phyloP scores from a whole-genome alignment of 1,140 invertebrate genomes.

The Heliconius congener region DNA sequence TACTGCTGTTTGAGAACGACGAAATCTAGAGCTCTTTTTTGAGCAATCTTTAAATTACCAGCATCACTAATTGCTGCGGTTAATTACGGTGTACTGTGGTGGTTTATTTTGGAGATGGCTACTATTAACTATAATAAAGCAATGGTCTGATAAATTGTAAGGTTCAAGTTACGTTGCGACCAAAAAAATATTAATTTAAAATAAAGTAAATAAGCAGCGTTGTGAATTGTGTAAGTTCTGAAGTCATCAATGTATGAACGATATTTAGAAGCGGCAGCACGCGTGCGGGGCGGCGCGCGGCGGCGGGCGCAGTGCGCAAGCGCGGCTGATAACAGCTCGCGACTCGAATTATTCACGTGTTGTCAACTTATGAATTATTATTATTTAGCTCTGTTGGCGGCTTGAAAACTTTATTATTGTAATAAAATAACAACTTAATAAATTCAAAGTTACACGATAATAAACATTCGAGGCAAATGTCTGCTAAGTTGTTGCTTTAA shows the following conservation, averaged over 20 bases:
- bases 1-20: conserved; percentile 38
- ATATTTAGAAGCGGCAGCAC: conserved; percentile 51
- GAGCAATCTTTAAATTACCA: conserved; percentile 37
- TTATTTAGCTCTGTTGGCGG: conserved; percentile 41
- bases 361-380: conserved; percentile 72
- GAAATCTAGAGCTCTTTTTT: conserved; percentile 39
- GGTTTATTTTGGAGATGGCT: conserved; percentile 23
- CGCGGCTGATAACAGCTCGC: conserved; percentile 62
- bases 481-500: conserved; percentile 5
- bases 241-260: conserved; percentile 38
- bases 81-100: conserved; percentile 41
- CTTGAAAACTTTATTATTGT: conserved; percentile 28
- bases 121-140: not conserved
- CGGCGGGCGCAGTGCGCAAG: conserved; percentile 59
- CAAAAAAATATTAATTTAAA: not conserved
- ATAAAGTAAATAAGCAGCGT: conserved; percentile 46
- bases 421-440: conserved; percentile 6
- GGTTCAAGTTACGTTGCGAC: not conserved
- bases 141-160: not conserved
- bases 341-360: conserved; percentile 71
- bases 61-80: conserved; percentile 37
- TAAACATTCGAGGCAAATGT: conserved; percentile 28
- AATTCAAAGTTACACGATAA: conserved; percentile 22
- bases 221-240: conserved; percentile 55
- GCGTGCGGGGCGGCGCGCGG: conserved; percentile 56